These are phyloP conservation scores for pig (Sus scrofa) DNA, from an alignment of 2,113 vertebrate genomes.

Conservation along the genomic window T2T-Sscrofa CM000818.6:33452501-33453000, in stretches of 20 bases:
- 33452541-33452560: conserved; percentile 52
- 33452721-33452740: neutral
- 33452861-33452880: neutral
- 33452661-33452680: neutral
- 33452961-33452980: conserved; percentile 27
- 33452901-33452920: conserved; percentile 7
- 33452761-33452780: neutral
- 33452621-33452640: neutral
- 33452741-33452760: neutral
- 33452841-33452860: neutral
- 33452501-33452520: neutral
- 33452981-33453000: neutral
- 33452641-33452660: neutral
- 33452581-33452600: conserved; percentile 30
- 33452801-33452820: conserved; percentile 24
- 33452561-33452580: conserved; percentile 23
- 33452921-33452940: conserved; percentile 7
- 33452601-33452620: conserved; percentile 46
- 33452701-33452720: neutral
- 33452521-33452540: conserved; percentile 44
- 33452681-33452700: neutral
- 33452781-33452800: conserved; percentile 19
- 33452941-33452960: neutral
- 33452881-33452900: conserved; percentile 6
- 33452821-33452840: neutral